Evolutionary conservation across 2,888 invertebrate genomes (phyloP).

Genomic region (Hemicrepidius hirtus): DNA sequence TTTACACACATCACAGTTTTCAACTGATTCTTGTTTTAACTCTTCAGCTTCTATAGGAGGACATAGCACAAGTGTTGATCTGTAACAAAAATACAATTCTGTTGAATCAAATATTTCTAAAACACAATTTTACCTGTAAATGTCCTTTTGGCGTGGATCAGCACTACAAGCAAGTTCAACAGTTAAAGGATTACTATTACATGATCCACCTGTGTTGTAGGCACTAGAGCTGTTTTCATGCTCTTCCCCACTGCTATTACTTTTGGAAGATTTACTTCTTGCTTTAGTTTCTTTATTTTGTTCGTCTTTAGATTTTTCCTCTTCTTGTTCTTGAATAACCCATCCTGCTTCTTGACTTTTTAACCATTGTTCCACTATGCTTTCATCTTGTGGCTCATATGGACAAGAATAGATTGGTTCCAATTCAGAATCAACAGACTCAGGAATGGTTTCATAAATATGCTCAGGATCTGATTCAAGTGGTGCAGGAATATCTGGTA

Average conservation of each 20-base stretch:
- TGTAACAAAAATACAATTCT: slow-evolving; percentile 55
- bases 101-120: background rate
- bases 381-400: slow-evolving; percentile 72
- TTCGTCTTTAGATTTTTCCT: slow-evolving; percentile 53
- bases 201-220: slow-evolving; percentile 86
- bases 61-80: slow-evolving; percentile 66
- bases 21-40: slow-evolving; percentile 56
- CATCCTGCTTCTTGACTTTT: slow-evolving; percentile 61
- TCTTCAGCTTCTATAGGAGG: slow-evolving; percentile 62
- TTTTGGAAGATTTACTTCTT: slow-evolving; percentile 64
- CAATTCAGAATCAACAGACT: slow-evolving; percentile 74
- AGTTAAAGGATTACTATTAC: slow-evolving; percentile 78
- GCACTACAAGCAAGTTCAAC: slow-evolving; percentile 73
- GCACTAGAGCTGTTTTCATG: slow-evolving; percentile 81
- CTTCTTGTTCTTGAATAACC: slow-evolving; percentile 47
- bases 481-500: slow-evolving; percentile 65
- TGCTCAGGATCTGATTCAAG: slow-evolving; percentile 77
- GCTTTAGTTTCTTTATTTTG: slow-evolving; percentile 60
- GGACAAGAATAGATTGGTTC: slow-evolving; percentile 80
- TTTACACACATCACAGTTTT: slow-evolving; percentile 63
- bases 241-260: slow-evolving; percentile 74
- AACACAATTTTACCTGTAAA: slow-evolving; percentile 62
- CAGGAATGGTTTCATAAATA: slow-evolving; percentile 80
- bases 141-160: slow-evolving; percentile 69
- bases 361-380: slow-evolving; percentile 66